Conservation (phyloP, 2,888 invertebrate genomes). For the Xestia rhomboidea region DNA sequence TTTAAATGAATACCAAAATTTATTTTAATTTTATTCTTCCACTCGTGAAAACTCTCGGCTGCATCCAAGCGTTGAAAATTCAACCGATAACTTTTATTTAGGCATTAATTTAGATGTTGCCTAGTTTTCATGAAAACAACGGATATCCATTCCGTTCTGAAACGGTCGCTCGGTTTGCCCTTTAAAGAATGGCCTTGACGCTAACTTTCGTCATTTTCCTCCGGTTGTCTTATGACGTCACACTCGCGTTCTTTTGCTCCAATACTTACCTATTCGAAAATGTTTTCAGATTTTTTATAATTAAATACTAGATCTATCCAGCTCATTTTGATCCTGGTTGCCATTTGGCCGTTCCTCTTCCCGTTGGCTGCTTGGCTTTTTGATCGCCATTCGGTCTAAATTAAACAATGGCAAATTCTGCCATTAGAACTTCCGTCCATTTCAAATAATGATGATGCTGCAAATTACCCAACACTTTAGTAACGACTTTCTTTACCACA, state of each 20-base stretch:
- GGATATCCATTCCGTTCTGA: not conserved
- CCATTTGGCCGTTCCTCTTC: no score
- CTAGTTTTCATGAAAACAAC: not conserved
- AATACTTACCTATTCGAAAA: not conserved
- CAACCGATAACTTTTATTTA: not conserved
- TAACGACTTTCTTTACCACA: conserved; percentile 42
- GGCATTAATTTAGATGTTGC: not conserved
- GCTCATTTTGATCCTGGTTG: not conserved
- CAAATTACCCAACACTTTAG: conserved; percentile 13
- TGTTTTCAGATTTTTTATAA: not conserved
- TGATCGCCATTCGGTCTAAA: not conserved
- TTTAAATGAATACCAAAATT: not conserved
- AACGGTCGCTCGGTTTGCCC: no score
- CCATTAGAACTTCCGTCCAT: conserved; percentile 31
- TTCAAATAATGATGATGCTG: conserved; percentile 21
- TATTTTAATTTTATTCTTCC: no score
- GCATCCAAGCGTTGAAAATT: not conserved
- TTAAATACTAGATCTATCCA: not conserved
- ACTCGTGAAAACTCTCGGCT: not conserved
- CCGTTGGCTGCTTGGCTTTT: not conserved
- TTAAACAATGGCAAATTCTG: conserved; percentile 16
- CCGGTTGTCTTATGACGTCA: conserved; percentile 7
- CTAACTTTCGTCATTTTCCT: not conserved
- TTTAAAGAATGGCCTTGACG: not conserved
- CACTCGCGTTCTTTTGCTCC: not conserved